These are phyloP conservation scores for Aphelocoma coerulescens DNA, from an alignment of 2,113 vertebrate genomes.

Conservation along the genomic window DNA sequence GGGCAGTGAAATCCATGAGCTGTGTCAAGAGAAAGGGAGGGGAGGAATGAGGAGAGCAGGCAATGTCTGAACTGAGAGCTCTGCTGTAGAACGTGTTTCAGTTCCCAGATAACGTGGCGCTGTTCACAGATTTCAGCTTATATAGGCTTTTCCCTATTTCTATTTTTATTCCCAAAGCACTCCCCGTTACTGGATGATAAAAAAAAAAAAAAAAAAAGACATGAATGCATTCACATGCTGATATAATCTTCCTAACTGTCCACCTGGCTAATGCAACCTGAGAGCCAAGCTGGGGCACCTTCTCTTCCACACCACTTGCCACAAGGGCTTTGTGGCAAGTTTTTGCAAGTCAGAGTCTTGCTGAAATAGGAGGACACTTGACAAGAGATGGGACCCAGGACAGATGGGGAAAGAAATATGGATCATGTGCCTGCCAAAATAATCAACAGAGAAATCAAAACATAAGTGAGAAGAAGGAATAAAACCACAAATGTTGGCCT, in stretches of 20 bases:
- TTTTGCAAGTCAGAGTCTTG: not conserved
- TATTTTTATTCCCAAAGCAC: slow-evolving; percentile 39
- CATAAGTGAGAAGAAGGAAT: not conserved
- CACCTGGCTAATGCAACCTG: not conserved
- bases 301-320: not conserved
- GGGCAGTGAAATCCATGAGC: not conserved
- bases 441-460: not conserved
- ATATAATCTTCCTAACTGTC: not conserved
- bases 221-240: not conserved
- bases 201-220: not conserved
- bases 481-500: not conserved
- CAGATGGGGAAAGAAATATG: not conserved
- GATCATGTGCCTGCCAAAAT: not conserved
- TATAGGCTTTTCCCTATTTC: slow-evolving; percentile 20
- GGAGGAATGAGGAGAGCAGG: not conserved
- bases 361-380: not conserved
- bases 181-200: not conserved
- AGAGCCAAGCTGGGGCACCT: not conserved
- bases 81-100: not conserved
- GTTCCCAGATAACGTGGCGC: not conserved
- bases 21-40: not conserved
- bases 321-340: not conserved
- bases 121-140: slow-evolving; percentile 48
- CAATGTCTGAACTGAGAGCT: not conserved
- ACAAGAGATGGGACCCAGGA: not conserved